Base-by-base conservation (phyloP, 2,797 vertebrate genomes). In the Pipistrellus kuhlii region DNA sequence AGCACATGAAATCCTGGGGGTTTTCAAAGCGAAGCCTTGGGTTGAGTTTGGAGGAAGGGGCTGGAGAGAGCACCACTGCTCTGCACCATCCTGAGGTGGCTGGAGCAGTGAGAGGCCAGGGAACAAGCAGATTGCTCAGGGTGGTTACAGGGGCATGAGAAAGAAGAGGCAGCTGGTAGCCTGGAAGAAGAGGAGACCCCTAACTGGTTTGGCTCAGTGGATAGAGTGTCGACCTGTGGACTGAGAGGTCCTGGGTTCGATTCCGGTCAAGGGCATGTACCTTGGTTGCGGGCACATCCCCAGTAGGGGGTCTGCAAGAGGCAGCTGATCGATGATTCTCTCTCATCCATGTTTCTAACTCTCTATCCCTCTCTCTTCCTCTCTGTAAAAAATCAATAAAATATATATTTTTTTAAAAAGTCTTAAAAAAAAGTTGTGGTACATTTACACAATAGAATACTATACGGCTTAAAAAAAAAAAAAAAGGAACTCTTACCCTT, bases 11-110 rank as follows among this genome's bases (percentile, higher is more conserved):
- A 78, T 59, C 80, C 57, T 71, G 38, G 51, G 41, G 20, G 48
- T 44, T 94, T 86, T 85, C 77, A 93, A 69, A 82, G 57, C 17
- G n/a, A 82, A 81, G 48, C 41, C 7, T 0, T 83, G 76, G 57
- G 87, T 64, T 83, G 75, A 75, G 57, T 64, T 76, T 92, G 68
- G 82, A 85, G 78, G 85, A 30, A 48, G 80, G n/a, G 44, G n/a
- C 32, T 46, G 6, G 30, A 53, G 48, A 82, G n/a, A 46, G 59
- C 14, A 38, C 38, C 53, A 44, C 64, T 15, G 30, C 4, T 46
- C 30, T 48, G 25, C 27, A 41, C 68, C 66, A 38, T 51, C 73
- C 35, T n/a, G 44, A 87, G 57, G 38, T 23, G 53, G 35, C 59
- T 21, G 30, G 87, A 78, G 27, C 27, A 35, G 8, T 0, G 41